phyloP scores from a whole-genome alignment of 2,113 vertebrate genomes.

The Phasianus colchicus region DNA sequence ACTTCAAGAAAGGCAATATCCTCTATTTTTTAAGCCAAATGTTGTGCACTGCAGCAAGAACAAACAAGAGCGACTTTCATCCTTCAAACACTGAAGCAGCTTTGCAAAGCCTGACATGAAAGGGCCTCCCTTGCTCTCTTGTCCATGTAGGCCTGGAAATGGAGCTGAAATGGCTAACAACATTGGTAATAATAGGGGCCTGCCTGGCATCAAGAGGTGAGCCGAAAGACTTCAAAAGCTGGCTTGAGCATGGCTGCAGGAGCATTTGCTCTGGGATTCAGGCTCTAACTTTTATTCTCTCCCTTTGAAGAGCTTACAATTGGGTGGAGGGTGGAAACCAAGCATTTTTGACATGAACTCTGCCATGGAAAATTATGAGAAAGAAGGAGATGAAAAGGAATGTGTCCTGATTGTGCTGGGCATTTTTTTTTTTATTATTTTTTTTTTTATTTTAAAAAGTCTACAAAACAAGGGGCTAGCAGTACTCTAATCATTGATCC shows the following conservation, averaged over 20 bases:
- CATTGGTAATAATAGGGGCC: conserved; percentile 90
- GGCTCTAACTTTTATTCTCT: conserved; percentile 89
- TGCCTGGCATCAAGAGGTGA: conserved; percentile 89
- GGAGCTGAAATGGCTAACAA: conserved; percentile 83
- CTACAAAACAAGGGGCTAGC: conserved; percentile 82
- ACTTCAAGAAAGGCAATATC: conserved; percentile 66
- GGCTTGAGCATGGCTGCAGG: conserved; percentile 69
- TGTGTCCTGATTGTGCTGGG: conserved; percentile 80
- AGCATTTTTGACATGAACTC: conserved; percentile 82
- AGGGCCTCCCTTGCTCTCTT: conserved; percentile 81
- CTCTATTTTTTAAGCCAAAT: conserved; percentile 65
- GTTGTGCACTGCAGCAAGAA: conserved; percentile 47
- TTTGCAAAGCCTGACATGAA: conserved; percentile 86
- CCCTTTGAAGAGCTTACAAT: conserved; percentile 96
- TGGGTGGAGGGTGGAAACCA: conserved; percentile 85
- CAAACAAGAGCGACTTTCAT: conserved; percentile 72
- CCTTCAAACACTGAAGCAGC: conserved; percentile 72
- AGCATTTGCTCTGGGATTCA: conserved; percentile 72
- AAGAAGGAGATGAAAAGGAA: conserved; percentile 93
- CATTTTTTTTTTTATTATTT: conserved; percentile 24
- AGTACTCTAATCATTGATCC: conserved; percentile 85
- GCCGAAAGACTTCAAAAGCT: conserved; percentile 90
- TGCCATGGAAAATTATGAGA: conserved; percentile 83
- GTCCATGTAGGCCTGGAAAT: conserved; percentile 85
- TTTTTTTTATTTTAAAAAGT: conserved; percentile 79